Percentiles rank a stretch among this genome's conserved stretches.
phyloP scores from a whole-genome alignment of 2,888 invertebrate genomes.

The Teleiodes luculella region DNA sequence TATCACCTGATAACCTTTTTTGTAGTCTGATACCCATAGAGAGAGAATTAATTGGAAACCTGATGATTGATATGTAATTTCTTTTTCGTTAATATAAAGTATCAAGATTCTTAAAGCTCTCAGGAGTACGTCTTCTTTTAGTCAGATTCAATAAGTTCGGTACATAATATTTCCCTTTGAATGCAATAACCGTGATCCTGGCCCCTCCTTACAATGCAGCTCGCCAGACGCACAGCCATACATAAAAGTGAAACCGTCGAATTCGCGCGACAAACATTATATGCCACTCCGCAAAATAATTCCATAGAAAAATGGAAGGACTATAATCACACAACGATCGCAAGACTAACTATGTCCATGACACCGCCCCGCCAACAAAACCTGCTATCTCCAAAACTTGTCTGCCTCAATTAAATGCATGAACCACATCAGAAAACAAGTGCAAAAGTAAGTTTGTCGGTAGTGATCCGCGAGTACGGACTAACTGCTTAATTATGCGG shows the following conservation, averaged over 20 bases:
- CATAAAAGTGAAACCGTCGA: conserved; percentile 1
- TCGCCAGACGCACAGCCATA: conserved; percentile 6
- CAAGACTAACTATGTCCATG: not conserved
- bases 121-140: too few relatives aligned
- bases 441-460: not conserved
- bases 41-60: too few relatives aligned
- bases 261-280: not conserved
- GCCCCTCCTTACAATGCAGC: conserved; percentile 25
- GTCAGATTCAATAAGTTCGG: too few relatives aligned
- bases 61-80: too few relatives aligned
- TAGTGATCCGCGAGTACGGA: conserved; percentile 49
- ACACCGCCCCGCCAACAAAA: too few relatives aligned
- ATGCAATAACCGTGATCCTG: conserved; percentile 17
- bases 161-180: too few relatives aligned
- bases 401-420: not conserved
- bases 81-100: too few relatives aligned
- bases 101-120: too few relatives aligned
- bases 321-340: not conserved
- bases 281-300: not conserved
- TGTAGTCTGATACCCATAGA: too few relatives aligned
- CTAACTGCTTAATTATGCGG: conserved; percentile 65
- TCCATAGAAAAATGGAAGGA: not conserved
- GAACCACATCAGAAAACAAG: not conserved
- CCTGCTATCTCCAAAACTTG: too few relatives aligned
- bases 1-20: too few relatives aligned